Percentiles rank a stretch among this genome's conserved stretches.
phyloP scores from a whole-genome alignment of 1,140 invertebrate genomes.

The Solenopsis invicta region DNA sequence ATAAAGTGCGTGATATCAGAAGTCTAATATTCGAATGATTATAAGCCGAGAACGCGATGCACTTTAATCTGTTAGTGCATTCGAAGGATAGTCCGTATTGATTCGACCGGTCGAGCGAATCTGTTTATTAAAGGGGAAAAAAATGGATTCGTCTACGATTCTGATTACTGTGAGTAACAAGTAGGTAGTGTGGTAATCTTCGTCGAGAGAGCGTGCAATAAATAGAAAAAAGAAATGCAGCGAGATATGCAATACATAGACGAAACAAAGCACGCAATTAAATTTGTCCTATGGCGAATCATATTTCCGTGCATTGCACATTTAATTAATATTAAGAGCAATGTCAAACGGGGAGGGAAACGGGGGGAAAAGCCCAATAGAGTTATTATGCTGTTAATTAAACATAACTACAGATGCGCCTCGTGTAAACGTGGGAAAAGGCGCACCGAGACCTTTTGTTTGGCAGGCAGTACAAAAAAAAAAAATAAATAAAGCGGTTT shows the following conservation, averaged over 20 bases:
- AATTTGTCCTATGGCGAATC: constrained; percentile 36
- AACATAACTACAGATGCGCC: constrained; percentile 29
- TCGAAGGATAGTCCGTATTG: constrained; percentile 46
- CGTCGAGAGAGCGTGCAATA: constrained; percentile 28
- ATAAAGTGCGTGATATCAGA: not conserved
- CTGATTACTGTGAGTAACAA: constrained; percentile 60
- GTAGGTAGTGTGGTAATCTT: constrained; percentile 25
- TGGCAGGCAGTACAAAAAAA: constrained; percentile 9
- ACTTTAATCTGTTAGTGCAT: constrained; percentile 44
- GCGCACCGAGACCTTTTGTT: constrained; percentile 6
- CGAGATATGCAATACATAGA: constrained; percentile 18
- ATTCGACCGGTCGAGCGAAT: constrained; percentile 26
- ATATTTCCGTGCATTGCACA: constrained; percentile 19
- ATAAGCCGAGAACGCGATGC: not conserved
- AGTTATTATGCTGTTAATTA: constrained; percentile 50
- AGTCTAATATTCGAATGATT: constrained; percentile 18
- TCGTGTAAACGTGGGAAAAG: constrained; percentile 8
- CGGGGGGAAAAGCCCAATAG: not conserved
- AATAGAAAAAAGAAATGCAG: constrained; percentile 38
- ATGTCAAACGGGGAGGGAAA: constrained; percentile 23
- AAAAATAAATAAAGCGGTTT: not conserved
- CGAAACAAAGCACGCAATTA: constrained; percentile 50
- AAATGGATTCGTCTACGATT: constrained; percentile 38
- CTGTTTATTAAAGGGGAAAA: constrained; percentile 48
- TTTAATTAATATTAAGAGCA: constrained; percentile 56